Percentiles rank a stretch among this genome's conserved stretches.
These are phyloP conservation scores for Microplitis mediator DNA, from an alignment of 1,140 invertebrate species.

Conservation along the genomic window DNA sequence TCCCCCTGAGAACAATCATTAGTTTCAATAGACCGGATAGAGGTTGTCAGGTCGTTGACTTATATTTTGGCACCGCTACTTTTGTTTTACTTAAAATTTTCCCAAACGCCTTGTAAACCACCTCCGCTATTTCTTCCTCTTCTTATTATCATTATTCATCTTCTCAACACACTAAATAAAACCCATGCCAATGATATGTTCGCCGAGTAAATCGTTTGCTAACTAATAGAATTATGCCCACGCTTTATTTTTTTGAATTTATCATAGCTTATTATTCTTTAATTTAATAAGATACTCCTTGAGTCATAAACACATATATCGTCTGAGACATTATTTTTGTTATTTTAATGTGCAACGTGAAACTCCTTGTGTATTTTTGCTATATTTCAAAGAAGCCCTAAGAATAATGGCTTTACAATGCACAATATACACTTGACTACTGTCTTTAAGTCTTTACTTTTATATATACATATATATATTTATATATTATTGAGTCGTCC, in stretches of 20 bases:
- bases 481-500: slow-evolving; percentile 1
- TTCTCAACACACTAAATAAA: background rate
- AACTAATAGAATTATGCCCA: background rate
- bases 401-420: too few species aligned
- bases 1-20: slow-evolving; percentile 21
- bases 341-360: background rate
- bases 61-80: slow-evolving; percentile 24
- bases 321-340: background rate
- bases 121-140: slow-evolving; percentile 4
- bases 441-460: too few species aligned
- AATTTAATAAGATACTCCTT: too few species aligned
- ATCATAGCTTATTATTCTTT: background rate
- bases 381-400: too few species aligned
- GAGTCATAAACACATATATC: too few species aligned
- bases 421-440: background rate
- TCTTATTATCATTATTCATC: background rate
- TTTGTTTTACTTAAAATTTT: slow-evolving; percentile 14
- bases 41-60: slow-evolving; percentile 23
- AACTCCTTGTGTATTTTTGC: too few species aligned
- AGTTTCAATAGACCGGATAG: slow-evolving; percentile 28
- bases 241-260: too few species aligned
- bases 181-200: background rate
- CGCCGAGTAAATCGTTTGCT: too few species aligned
- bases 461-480: background rate
- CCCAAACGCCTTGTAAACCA: background rate